Evolutionary conservation across 2,888 invertebrate species (phyloP).

Genomic region (Erebia ligea): DNA sequence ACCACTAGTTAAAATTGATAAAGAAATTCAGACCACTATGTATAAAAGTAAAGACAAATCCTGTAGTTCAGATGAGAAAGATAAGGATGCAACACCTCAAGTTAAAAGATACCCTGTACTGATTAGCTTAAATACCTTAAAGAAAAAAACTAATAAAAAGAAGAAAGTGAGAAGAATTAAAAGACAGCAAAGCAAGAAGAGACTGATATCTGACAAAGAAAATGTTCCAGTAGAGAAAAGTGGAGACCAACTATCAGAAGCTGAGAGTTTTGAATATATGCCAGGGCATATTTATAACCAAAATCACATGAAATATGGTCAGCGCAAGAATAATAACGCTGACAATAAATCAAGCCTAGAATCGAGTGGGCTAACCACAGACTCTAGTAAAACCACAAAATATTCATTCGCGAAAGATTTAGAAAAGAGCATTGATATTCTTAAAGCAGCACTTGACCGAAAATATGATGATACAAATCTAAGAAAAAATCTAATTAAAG

Average conservation of each 20-base stretch:
- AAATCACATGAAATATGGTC: slow-evolving; percentile 59
- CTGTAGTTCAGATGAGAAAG: slow-evolving; percentile 39
- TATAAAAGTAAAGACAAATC: slow-evolving; percentile 49
- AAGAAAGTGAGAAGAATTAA: slow-evolving; percentile 54
- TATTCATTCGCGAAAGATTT: slow-evolving; percentile 82
- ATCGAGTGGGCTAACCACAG: slow-evolving; percentile 70
- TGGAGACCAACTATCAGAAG: slow-evolving; percentile 77
- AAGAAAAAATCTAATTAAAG: slow-evolving; percentile 85
- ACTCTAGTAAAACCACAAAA: slow-evolving; percentile 70
- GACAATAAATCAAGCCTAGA: slow-evolving; percentile 76
- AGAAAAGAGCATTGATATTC: slow-evolving; percentile 83
- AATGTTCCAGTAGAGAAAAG: slow-evolving; percentile 57
- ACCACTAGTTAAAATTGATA: slow-evolving; percentile 56
- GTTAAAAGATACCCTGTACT: slow-evolving; percentile 61
- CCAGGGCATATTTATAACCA: slow-evolving; percentile 84
- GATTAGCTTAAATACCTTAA: slow-evolving; percentile 67
- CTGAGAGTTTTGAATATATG: slow-evolving; percentile 87
- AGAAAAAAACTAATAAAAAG: slow-evolving; percentile 56
- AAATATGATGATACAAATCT: slow-evolving; percentile 83
- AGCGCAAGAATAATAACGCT: slow-evolving; percentile 50
- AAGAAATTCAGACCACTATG: slow-evolving; percentile 71
- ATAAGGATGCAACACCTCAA: slow-evolving; percentile 14
- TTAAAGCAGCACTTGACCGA: slow-evolving; percentile 83
- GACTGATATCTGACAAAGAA: slow-evolving; percentile 47
- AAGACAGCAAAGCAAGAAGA: slow-evolving; percentile 54